Percentiles rank a stretch among this genome's conserved stretches.
Conservation (phyloP, 2,113 vertebrate species). For the Malurus alboscapulatus region DNA sequence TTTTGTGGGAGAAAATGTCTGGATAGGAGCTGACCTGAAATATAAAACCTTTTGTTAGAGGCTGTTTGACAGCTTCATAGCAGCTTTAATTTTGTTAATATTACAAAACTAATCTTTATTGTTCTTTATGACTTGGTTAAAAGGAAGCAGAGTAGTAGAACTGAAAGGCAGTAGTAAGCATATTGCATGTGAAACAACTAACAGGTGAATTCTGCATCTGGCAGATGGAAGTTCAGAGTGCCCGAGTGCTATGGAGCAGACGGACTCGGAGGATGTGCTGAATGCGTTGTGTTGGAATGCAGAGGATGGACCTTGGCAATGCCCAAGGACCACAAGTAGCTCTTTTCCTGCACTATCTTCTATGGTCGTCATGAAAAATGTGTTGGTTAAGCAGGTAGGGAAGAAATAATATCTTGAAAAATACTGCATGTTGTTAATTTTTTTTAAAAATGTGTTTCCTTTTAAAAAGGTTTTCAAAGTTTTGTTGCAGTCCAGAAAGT, state of each 20-base stretch:
- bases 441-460: background rate
- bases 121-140: background rate
- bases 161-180: background rate
- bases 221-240: slow-evolving; percentile 88
- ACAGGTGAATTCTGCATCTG: slow-evolving; percentile 18
- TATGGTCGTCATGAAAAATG: slow-evolving; percentile 91
- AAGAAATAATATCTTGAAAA: background rate
- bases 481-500: background rate
- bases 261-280: slow-evolving; percentile 80
- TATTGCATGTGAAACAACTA: background rate
- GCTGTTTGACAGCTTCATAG: background rate
- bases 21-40: background rate
- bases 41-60: background rate
- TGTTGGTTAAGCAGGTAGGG: slow-evolving; percentile 86
- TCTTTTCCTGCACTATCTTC: slow-evolving; percentile 78
- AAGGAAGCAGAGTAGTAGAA: background rate
- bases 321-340: slow-evolving; percentile 64
- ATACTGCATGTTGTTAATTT: background rate
- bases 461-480: background rate
- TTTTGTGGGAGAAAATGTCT: background rate
- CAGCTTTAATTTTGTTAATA: background rate
- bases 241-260: slow-evolving; percentile 82
- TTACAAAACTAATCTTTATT: background rate
- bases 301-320: slow-evolving; percentile 57
- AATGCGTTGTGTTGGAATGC: slow-evolving; percentile 54